Base-by-base conservation (phyloP, 2,113 vertebrate genomes). In the Myrmophylax atrothorax region DNA sequence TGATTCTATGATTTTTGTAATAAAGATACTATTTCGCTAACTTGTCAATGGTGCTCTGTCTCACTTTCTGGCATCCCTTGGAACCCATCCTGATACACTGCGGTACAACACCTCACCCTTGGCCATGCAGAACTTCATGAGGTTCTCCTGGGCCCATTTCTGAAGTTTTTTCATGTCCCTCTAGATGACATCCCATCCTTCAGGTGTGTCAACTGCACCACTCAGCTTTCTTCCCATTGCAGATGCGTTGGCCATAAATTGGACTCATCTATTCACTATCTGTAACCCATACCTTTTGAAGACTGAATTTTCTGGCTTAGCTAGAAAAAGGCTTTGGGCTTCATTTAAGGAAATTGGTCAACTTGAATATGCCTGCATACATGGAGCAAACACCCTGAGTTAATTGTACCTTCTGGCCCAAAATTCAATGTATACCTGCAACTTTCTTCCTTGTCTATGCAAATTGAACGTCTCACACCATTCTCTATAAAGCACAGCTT, bases 171-270 rank as follows among this genome's bases (percentile, higher is more conserved):
- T 29, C 24, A 47, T 5, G 29, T 53, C 29, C 11, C 46, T 53
- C 53, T 68, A 20, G n/a, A 55, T 68, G 24, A 4, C 24, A 53
- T 22, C 7, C 7, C n/a, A 23, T 89, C 24, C 20, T 83, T 69
- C n/a, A 35, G 62, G 17, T 1, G 2, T 10, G 10, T 31, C 47
- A 76, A 0, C 56, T 70, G n/a, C 19, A 19, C 24, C n/a, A 55
- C n/a, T 67, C 33, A 44, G 12, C 22, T 83, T 83, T 59, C 40
- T 64, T 62, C 58, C 9, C 22, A 14, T 10, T 60, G 35, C 24
- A 80, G 59, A 80, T 6, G 3, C 3, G 0, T 31, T 68, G 15
- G 8, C 58, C 15, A 15, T 26, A 62, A 88, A 44, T 3, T 31
- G 19, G 19, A 62, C 6, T 89, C 3, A 23, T 40, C 10, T 58